phyloP scores from a whole-genome alignment of 2,888 invertebrate genomes.

The Frankliniella fusca region DNA sequence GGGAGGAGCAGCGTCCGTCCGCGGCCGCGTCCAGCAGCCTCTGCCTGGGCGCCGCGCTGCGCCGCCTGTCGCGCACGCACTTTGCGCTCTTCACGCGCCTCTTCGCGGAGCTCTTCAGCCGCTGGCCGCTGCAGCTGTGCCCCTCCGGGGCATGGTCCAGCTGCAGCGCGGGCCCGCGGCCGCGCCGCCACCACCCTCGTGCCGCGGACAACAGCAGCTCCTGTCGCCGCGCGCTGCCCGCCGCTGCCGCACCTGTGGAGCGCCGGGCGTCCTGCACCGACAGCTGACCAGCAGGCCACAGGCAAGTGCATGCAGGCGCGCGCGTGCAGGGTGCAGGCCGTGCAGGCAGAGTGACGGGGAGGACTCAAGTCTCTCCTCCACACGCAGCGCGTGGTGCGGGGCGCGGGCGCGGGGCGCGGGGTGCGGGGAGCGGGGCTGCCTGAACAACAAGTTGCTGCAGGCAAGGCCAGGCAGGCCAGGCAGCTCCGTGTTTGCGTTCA shows the following conservation, averaged over 20 bases:
- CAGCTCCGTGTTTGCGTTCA: too few relatives aligned
- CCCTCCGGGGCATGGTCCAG: neutral
- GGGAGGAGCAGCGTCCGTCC: neutral
- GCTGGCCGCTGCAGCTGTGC: slow-evolving; percentile 15
- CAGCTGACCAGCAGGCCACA: neutral
- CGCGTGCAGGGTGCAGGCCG: neutral
- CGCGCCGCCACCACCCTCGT: too few relatives aligned
- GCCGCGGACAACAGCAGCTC: neutral
- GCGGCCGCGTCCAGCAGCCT: neutral
- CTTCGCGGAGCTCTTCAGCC: neutral
- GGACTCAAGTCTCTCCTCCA: too few relatives aligned
- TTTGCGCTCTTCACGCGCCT: neutral
- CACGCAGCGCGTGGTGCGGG: too few relatives aligned
- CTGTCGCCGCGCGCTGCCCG: neutral
- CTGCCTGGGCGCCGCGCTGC: neutral
- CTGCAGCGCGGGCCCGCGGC: neutral
- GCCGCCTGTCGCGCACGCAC: neutral
- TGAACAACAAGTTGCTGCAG: too few relatives aligned
- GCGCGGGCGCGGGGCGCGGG: too few relatives aligned
- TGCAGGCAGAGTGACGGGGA: neutral
- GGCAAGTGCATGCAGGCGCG: neutral
- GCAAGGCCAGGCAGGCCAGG: too few relatives aligned
- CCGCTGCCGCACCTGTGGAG: neutral
- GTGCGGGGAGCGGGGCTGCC: too few relatives aligned
- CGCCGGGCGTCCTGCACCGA: neutral